These are phyloP conservation scores for Nowickia ferox DNA, from an alignment of 2,888 invertebrate species.

Conservation along the genomic window DNA sequence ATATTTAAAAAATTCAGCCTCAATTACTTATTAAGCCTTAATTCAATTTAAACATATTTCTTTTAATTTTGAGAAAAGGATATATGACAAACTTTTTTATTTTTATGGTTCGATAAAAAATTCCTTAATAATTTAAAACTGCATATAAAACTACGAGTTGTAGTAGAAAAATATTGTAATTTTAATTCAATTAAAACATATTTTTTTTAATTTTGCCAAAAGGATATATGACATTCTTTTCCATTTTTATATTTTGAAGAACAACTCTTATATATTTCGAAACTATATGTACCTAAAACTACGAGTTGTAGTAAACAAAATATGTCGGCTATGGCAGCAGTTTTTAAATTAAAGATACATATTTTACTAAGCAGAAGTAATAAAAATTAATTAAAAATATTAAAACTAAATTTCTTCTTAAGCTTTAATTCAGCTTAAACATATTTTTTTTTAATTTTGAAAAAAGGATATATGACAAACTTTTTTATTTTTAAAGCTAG, in stretches of 20 bases:
- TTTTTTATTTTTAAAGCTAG: not conserved
- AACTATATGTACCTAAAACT: no score
- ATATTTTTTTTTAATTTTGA: not conserved
- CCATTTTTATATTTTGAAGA: no score
- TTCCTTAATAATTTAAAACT: no score
- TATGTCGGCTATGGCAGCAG: no score
- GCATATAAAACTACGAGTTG: not conserved
- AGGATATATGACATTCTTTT: no score
- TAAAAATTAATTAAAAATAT: not conserved
- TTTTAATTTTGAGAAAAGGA: not conserved
- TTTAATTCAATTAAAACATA: no score
- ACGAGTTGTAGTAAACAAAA: no score
- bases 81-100: not conserved
- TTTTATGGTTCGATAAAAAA: not conserved
- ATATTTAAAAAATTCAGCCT: no score
- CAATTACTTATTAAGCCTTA: not conserved
- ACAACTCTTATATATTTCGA: no score
- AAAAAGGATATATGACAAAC: not conserved
- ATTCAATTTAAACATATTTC: not conserved
- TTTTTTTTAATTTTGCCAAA: no score
- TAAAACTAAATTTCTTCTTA: not conserved
- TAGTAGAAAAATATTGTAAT: not conserved
- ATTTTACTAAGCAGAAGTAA: no score
- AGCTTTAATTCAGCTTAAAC: not conserved
- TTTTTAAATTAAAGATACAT: no score